A percentile compares a stretch with the other conserved stretches of the same genome.
These are phyloP conservation scores for Hoplodrina ambigua DNA, from an alignment of 2,888 invertebrate species.

Conservation along the genomic window DNA sequence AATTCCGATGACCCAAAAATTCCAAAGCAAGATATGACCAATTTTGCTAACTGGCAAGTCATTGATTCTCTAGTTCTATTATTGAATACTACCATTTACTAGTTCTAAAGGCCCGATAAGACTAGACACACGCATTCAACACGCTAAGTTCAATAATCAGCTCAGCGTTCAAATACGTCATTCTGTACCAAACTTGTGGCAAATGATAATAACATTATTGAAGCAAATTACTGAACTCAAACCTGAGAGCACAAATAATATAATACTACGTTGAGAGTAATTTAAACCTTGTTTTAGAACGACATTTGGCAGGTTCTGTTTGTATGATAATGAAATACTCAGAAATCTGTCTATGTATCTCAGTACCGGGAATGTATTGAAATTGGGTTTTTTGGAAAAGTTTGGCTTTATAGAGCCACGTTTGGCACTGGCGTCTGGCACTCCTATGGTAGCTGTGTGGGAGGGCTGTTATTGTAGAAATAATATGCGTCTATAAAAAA, in stretches of 20 bases:
- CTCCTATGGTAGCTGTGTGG: too few relatives aligned
- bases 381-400: not conserved
- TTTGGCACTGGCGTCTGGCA: too few relatives aligned
- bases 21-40: not conserved
- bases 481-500: too few relatives aligned
- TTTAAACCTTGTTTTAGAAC: not conserved
- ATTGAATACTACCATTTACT: constrained; percentile 17
- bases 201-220: constrained; percentile 5
- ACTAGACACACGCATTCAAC: not conserved
- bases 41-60: constrained; percentile 5
- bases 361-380: not conserved
- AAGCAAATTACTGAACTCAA: not conserved
- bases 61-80: constrained; percentile 1
- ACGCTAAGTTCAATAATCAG: constrained; percentile 20
- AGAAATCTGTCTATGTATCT: not conserved
- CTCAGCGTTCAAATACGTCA: constrained; percentile 6
- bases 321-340: not conserved
- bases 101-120: not conserved
- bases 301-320: not conserved
- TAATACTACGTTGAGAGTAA: not conserved
- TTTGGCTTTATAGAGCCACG: too few relatives aligned
- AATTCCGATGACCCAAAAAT: too few relatives aligned
- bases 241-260: too few relatives aligned
- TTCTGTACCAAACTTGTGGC: not conserved
- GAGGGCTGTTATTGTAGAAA: too few relatives aligned